Evolutionary conservation across 2,797 vertebrate genomes (phyloP).

Genomic region (Neosilurus mollespiculum): DNA sequence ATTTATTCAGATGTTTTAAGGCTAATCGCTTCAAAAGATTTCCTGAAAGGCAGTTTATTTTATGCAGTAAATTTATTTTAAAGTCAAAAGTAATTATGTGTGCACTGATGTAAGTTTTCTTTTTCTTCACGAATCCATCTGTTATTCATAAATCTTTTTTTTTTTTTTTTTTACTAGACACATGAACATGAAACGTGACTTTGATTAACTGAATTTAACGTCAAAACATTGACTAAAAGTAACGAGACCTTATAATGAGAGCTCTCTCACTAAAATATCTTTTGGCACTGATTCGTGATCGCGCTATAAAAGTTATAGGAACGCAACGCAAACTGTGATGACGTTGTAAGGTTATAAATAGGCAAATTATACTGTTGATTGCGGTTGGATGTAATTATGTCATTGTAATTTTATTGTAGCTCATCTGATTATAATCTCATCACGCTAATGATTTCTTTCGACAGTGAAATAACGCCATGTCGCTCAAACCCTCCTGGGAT

Average conservation of each 20-base stretch:
- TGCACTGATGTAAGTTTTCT: background rate
- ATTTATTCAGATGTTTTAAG: background rate
- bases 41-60: background rate
- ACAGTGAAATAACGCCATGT: background rate
- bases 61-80: background rate
- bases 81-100: background rate
- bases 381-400: background rate
- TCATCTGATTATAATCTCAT: conserved; percentile 18
- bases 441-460: conserved; percentile 4
- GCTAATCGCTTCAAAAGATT: background rate
- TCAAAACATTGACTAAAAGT: background rate
- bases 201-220: no score
- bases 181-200: no score
- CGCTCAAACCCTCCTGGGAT: background rate
- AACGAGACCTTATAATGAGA: background rate
- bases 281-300: background rate
- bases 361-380: background rate
- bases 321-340: background rate
- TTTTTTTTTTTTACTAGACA: background rate
- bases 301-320: background rate
- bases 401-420: background rate
- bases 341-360: background rate
- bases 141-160: background rate
- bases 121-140: background rate
- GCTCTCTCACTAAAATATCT: background rate